These are phyloP conservation scores for Drosophila planitibia DNA, from an alignment of 2,888 invertebrate genomes.

Conservation along the genomic window DNA sequence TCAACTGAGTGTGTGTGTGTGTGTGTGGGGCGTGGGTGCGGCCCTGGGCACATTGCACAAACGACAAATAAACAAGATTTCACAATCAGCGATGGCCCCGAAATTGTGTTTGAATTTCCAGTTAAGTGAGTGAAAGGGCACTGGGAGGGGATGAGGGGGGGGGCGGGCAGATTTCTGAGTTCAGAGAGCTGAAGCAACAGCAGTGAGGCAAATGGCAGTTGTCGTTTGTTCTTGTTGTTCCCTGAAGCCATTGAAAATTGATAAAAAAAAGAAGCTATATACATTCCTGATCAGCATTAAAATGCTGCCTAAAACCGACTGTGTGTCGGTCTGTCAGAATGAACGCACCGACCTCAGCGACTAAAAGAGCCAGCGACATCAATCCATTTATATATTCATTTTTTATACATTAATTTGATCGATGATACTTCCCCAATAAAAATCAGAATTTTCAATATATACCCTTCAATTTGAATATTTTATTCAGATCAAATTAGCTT, in stretches of 20 bases:
- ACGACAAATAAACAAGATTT: constrained; percentile 73
- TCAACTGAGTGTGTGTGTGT: constrained; percentile 33
- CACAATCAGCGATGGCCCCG: constrained; percentile 68
- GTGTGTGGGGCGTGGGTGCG: constrained; percentile 40
- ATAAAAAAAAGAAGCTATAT: not conserved
- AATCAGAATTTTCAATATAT: not conserved
- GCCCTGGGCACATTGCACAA: constrained; percentile 22
- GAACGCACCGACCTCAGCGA: not conserved
- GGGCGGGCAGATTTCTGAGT: not conserved
- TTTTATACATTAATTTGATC: not conserved
- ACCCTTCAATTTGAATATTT: not conserved
- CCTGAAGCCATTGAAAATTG: not conserved
- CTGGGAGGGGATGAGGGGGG: not conserved
- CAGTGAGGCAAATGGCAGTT: constrained; percentile 17
- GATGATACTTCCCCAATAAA: not conserved
- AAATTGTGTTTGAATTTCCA: constrained; percentile 72
- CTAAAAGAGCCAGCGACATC: not conserved
- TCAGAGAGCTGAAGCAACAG: not conserved
- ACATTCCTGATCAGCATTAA: not conserved
- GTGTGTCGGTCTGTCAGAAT: not conserved
- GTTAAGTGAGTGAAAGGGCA: constrained; percentile 55
- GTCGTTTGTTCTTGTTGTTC: constrained; percentile 1
- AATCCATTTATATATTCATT: not conserved
- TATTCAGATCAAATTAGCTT: not conserved
- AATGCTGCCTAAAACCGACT: not conserved